Conservation (phyloP, 2,113 vertebrate genomes). For the Scartelaos histophorus region DNA sequence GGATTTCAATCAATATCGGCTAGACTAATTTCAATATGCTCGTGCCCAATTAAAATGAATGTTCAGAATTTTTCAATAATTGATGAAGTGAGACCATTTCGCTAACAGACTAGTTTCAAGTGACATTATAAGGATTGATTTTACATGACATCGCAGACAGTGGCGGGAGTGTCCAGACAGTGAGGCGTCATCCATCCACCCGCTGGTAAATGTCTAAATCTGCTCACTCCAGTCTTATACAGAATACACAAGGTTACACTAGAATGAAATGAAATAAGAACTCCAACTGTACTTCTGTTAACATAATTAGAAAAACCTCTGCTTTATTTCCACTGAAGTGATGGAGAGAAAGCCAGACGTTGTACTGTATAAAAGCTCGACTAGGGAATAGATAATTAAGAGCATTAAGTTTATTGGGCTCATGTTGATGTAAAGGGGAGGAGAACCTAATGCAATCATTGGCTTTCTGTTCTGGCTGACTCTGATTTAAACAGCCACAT, state of each 20-base stretch:
- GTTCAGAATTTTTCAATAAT: background rate
- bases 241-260: background rate
- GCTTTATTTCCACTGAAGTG: slow-evolving; percentile 33
- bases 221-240: background rate
- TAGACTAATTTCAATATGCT: background rate
- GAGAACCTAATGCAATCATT: slow-evolving; percentile 51
- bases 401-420: slow-evolving; percentile 43
- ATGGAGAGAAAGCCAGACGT: slow-evolving; percentile 28
- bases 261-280: background rate
- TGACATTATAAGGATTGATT: slow-evolving; percentile 1
- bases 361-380: slow-evolving; percentile 25
- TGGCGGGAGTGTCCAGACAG: background rate
- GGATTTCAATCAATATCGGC: background rate
- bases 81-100: background rate
- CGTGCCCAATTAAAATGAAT: background rate
- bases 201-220: background rate
- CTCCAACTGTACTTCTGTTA: background rate
- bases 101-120: background rate
- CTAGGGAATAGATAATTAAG: slow-evolving; percentile 50
- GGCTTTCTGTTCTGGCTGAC: slow-evolving; percentile 40
- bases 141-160: background rate
- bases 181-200: background rate
- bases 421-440: slow-evolving; percentile 28
- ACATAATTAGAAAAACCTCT: slow-evolving; percentile 26
- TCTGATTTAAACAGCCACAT: slow-evolving; percentile 53